Percentiles rank a stretch among this genome's conserved stretches.
Evolutionary conservation across 2,888 invertebrate species (phyloP).

Genomic region (Agrochola macilenta): DNA sequence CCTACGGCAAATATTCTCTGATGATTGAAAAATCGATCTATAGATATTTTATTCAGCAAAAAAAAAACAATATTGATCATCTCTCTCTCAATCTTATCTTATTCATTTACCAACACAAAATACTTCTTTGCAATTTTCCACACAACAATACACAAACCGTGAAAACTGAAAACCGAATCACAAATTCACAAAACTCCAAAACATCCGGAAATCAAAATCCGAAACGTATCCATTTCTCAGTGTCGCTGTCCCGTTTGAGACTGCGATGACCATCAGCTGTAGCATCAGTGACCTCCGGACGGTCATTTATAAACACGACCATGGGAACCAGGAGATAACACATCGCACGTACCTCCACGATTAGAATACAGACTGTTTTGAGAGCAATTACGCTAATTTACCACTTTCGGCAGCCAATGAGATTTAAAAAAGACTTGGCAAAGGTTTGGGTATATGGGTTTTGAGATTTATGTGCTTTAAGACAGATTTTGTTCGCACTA

Average conservation of each 20-base stretch:
- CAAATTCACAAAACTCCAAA: conserved; percentile 9
- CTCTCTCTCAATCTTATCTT: no score
- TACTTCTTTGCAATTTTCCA: no score
- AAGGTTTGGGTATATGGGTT: not conserved
- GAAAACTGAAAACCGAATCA: no score
- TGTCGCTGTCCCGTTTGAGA: conserved; percentile 68
- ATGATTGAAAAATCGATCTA: no score
- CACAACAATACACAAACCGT: no score
- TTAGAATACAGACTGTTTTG: conserved; percentile 79
- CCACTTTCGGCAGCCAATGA: conserved; percentile 55
- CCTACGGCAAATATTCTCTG: no score
- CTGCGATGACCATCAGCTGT: conserved; percentile 86
- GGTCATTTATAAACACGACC: conserved; percentile 88
- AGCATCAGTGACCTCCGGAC: conserved; percentile 84
- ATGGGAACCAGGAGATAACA: conserved; percentile 87
- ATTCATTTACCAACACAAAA: no score
- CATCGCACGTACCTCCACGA: conserved; percentile 86
- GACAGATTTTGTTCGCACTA: not conserved
- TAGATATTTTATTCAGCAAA: no score
- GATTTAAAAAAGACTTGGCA: conserved; percentile 27
- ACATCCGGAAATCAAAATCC: conserved; percentile 45
- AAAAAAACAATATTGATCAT: no score
- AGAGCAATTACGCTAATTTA: conserved; percentile 72
- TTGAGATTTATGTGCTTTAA: not conserved
- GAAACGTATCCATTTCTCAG: conserved; percentile 56